Evolutionary conservation across 2,797 vertebrate species (phyloP), one percentile per base, ranked within the genome.

Genomic region (Acrossocheilus fasciatus): DNA sequence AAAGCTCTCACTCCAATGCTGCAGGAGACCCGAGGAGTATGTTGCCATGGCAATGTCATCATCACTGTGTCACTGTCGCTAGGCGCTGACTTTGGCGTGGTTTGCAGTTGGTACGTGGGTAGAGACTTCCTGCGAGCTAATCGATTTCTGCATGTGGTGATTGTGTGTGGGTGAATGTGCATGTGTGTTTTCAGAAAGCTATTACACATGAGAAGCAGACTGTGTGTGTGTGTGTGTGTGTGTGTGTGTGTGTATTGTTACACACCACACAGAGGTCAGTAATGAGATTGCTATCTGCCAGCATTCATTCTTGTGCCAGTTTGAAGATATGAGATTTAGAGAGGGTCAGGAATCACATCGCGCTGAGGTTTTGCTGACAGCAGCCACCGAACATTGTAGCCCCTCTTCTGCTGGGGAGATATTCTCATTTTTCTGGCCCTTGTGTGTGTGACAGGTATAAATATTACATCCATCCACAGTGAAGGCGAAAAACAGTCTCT

Each of bases 381-480:
- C 57, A 26, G 34, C 54, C 72, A 66, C n/a, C 52, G 30, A 59
- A 66, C 74, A 41, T 81, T 83, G 66, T 66, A 74, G 30, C 69
- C 74, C 57, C 17, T 57, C 70, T 43, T 82, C 74, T 78, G 59
- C 74, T 66, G n/a, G 66, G 82, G 66, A 79, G 45, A 52, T 84
- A 82, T 88, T 89, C 70, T 77, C 66, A 45, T 81, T 89, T 90
- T 87, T 57, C 86, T 80, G 52, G 36, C 80, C 84, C 81, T 83
- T 79, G 74, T 83, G 57, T 57, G 81, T 74, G 50, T 87, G 86
- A 90, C 90, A 87, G 89, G 85, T 91, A 91, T 92, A 90, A 93
- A 93, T 91, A 92, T 90, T 89, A 86, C 88, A 92, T 90, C 83
- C 86, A 76, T 72, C 79, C 34, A n/a, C 75, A 45, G 86, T 47